Conservation (phyloP, 2,797 vertebrate species). For the Basileuterus tristriatus region DNA sequence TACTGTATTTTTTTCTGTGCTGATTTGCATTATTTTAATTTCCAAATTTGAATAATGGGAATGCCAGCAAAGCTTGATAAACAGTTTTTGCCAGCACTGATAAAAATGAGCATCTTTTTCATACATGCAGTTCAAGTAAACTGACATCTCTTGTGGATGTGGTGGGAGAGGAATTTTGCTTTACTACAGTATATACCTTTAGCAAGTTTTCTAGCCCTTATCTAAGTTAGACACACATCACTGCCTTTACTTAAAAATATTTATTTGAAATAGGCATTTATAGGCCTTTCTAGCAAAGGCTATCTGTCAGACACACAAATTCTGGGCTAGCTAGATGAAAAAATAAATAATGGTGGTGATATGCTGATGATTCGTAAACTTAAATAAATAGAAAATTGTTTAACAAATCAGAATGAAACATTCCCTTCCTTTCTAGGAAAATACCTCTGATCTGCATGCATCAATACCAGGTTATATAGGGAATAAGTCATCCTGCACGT, state of each 20-base stretch:
- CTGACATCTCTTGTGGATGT: neutral
- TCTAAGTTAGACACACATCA: neutral
- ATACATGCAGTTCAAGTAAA: neutral
- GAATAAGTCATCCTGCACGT: neutral
- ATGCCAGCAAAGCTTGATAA: neutral
- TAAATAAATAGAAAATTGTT: neutral
- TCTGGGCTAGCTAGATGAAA: neutral
- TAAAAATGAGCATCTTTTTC: neutral
- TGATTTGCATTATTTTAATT: neutral
- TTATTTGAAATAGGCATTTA: neutral
- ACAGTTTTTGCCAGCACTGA: neutral
- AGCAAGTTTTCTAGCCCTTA: conserved; percentile 11
- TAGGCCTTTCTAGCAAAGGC: neutral
- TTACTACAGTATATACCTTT: neutral
- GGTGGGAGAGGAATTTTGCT: neutral
- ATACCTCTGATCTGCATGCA: neutral
- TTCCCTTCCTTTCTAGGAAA: conserved; percentile 1
- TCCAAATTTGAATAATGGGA: neutral
- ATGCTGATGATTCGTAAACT: neutral
- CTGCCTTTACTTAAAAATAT: neutral
- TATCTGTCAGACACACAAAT: neutral
- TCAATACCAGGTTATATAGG: neutral
- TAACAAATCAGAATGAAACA: neutral
- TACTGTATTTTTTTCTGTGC: neutral
- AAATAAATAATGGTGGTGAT: neutral